Percentiles rank a stretch among this genome's conserved stretches.
phyloP scores from a whole-genome alignment of 1,140 invertebrate species.

The Lysiphlebus fabarum region DNA sequence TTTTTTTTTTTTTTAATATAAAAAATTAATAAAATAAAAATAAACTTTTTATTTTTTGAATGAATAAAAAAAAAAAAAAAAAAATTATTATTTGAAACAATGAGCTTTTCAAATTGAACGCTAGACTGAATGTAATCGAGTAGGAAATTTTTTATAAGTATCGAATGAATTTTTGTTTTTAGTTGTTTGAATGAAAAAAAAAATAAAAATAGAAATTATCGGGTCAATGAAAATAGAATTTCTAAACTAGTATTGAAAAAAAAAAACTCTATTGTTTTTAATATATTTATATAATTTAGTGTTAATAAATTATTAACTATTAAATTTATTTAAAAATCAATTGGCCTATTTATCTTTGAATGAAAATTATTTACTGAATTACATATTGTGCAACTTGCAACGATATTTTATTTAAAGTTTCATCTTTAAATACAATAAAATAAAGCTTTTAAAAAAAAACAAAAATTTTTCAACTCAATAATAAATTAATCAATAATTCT shows the following conservation, averaged over 20 bases:
- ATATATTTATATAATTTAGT: neutral
- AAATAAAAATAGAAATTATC: slow-evolving; percentile 1
- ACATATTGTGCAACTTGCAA: too few species aligned
- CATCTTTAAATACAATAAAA: too few species aligned
- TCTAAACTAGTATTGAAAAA: neutral
- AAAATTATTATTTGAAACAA: slow-evolving; percentile 8
- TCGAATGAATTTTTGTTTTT: slow-evolving; percentile 16
- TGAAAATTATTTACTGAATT: too few species aligned
- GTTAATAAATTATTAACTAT: neutral
- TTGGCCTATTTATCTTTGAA: too few species aligned
- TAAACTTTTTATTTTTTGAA: neutral
- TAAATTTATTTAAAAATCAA: neutral
- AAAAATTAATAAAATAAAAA: slow-evolving; percentile 6
- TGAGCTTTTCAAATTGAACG: neutral
- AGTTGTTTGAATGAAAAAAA: neutral
- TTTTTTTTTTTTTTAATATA: neutral
- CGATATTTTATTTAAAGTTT: too few species aligned
- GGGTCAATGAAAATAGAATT: neutral
- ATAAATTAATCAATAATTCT: too few species aligned
- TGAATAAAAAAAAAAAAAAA: neutral
- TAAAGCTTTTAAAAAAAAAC: too few species aligned
- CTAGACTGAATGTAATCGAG: slow-evolving; percentile 15
- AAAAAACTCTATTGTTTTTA: neutral
- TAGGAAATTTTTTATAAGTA: slow-evolving; percentile 17
- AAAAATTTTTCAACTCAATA: too few species aligned